These are phyloP conservation scores for Pedetes capensis DNA, from an alignment of 2,113 vertebrate genomes.

Conservation along the genomic window DNA sequence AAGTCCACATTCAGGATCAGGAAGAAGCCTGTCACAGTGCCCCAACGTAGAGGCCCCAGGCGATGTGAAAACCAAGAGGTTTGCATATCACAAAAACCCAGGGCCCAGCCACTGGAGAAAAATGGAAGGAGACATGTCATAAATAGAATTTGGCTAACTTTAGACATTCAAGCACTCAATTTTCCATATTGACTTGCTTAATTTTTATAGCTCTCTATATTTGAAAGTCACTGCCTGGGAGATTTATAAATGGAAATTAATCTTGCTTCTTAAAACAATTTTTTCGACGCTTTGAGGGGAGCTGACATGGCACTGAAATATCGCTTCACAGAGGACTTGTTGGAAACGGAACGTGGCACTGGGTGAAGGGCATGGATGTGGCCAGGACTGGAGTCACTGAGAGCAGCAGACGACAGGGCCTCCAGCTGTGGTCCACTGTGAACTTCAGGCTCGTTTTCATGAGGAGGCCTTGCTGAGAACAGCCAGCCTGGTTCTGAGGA, in stretches of 20 bases:
- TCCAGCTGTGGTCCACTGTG: neutral
- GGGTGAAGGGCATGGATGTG: accelerated
- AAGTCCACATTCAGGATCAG: neutral
- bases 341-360: neutral
- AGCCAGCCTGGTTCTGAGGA: neutral
- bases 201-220: neutral
- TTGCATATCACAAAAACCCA: neutral
- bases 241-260: neutral
- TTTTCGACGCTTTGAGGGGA: neutral
- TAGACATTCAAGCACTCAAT: neutral
- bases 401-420: neutral
- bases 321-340: neutral
- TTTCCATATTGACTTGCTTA: neutral
- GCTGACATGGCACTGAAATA: neutral
- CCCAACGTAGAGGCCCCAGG: neutral
- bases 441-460: neutral
- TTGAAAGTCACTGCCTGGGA: neutral
- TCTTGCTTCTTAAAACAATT: neutral
- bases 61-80: neutral
- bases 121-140: neutral
- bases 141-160: neutral
- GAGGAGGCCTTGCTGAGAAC: neutral
- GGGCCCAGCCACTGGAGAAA: neutral
- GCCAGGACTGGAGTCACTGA: accelerated
- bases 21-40: too few species aligned